phyloP scores from a whole-genome alignment of 2,797 vertebrate genomes.

The Typhlichthys eigenmanni region DNA sequence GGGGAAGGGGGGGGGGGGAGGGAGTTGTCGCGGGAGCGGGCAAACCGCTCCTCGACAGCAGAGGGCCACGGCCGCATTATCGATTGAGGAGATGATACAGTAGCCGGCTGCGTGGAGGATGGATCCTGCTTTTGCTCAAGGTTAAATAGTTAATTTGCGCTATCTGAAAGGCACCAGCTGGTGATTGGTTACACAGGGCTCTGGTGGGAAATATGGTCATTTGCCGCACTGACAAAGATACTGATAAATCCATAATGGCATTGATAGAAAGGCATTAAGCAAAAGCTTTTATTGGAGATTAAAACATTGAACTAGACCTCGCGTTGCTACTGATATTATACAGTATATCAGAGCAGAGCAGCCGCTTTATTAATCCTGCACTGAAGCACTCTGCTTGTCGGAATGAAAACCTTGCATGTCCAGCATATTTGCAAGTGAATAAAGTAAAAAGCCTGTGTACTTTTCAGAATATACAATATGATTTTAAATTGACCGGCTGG shows the following conservation, averaged over 20 bases:
- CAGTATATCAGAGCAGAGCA: constrained; percentile 51
- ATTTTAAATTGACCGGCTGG: no score
- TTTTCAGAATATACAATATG: no score
- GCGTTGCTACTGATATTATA: constrained; percentile 40
- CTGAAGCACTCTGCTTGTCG: background rate
- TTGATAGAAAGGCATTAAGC: constrained; percentile 67
- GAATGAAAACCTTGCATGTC: no score
- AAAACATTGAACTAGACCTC: constrained; percentile 53
- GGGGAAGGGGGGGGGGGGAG: background rate
- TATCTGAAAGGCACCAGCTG: constrained; percentile 15
- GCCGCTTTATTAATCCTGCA: constrained; percentile 60
- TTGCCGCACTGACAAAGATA: constrained; percentile 64
- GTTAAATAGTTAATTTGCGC: constrained; percentile 61
- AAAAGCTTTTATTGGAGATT: constrained; percentile 61
- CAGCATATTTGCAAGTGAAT: no score
- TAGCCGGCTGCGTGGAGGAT: constrained; percentile 14
- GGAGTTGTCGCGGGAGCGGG: constrained; percentile 21
- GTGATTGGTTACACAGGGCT: constrained; percentile 53
- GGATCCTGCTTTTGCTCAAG: constrained; percentile 59
- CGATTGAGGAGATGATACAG: constrained; percentile 18
- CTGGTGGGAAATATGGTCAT: constrained; percentile 58
- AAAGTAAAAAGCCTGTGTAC: no score
- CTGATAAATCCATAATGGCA: constrained; percentile 69
- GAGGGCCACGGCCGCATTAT: constrained; percentile 18
- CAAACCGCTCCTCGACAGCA: constrained; percentile 28